These are phyloP conservation scores for Zophobas atratus DNA, from an alignment of 1,140 invertebrate genomes.

Conservation along the genomic window DNA sequence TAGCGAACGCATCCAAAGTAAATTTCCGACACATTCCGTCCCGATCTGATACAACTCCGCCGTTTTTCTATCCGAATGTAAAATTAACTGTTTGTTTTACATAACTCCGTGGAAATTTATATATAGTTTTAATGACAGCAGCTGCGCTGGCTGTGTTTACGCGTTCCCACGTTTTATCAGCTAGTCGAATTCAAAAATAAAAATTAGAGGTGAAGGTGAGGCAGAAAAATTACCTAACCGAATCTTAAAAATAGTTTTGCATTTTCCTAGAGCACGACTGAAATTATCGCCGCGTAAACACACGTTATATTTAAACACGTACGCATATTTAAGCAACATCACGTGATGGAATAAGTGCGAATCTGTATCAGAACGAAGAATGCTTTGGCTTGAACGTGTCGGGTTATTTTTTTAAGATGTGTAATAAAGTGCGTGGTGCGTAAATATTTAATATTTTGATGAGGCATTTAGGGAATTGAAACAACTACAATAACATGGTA, in stretches of 20 bases:
- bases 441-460: constrained; percentile 29
- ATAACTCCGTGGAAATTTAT: constrained; percentile 41
- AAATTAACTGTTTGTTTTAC: constrained; percentile 41
- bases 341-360: too few species aligned
- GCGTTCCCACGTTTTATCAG: constrained; percentile 40
- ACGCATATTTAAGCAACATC: too few species aligned
- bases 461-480: neutral
- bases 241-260: neutral
- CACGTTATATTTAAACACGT: too few species aligned
- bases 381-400: neutral
- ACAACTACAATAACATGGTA: constrained; percentile 13
- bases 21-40: too few species aligned
- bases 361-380: too few species aligned
- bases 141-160: constrained; percentile 30
- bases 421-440: neutral
- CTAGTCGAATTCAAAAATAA: constrained; percentile 29
- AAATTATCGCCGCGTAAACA: too few species aligned
- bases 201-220: constrained; percentile 38
- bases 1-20: too few species aligned
- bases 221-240: neutral
- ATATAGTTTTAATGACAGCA: constrained; percentile 42
- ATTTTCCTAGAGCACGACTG: neutral
- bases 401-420: constrained; percentile 7
- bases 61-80: constrained; percentile 13
- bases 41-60: constrained; percentile 1